These are phyloP conservation scores for Drosophila lacicola DNA, from an alignment of 2,888 invertebrate species.

Conservation along the genomic window DNA sequence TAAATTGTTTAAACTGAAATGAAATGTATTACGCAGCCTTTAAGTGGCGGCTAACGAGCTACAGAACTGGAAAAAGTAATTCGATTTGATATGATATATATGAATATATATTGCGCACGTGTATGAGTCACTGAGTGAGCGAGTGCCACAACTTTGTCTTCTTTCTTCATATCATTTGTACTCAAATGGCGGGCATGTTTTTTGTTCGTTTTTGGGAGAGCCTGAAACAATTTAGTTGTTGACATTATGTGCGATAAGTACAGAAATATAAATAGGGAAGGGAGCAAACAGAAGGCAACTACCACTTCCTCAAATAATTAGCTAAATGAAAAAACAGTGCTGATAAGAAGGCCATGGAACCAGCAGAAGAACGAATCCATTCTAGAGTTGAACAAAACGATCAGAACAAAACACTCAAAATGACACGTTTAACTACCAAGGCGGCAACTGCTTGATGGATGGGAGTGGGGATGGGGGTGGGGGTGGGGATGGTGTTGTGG, in stretches of 20 bases:
- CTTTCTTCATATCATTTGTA: slow-evolving; percentile 23
- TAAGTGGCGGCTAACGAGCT: neutral
- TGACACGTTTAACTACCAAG: slow-evolving; percentile 44
- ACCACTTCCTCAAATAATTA: slow-evolving; percentile 71
- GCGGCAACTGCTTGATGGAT: neutral
- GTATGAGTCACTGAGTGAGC: slow-evolving; percentile 19
- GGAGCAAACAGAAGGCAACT: neutral
- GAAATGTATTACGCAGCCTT: neutral
- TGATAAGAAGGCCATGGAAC: slow-evolving; percentile 48
- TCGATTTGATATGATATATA: neutral
- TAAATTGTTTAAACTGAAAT: slow-evolving; percentile 23
- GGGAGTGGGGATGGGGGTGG: slow-evolving; percentile 1
- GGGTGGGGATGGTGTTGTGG: slow-evolving; percentile 6
- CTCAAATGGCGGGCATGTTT: slow-evolving; percentile 1
- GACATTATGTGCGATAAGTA: slow-evolving; percentile 55
- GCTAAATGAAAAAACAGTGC: slow-evolving; percentile 48
- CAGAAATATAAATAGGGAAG: neutral
- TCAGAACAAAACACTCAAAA: slow-evolving; percentile 17
- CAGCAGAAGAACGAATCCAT: slow-evolving; percentile 8
- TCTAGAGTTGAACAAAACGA: slow-evolving; percentile 22
- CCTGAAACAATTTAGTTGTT: slow-evolving; percentile 33
- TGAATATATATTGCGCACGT: neutral
- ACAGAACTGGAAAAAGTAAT: slow-evolving; percentile 6
- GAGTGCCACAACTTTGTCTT: slow-evolving; percentile 1
- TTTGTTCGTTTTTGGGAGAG: neutral